Evolutionary conservation across 2,888 invertebrate genomes (phyloP).

Genomic region (Brachylomia viminalis): DNA sequence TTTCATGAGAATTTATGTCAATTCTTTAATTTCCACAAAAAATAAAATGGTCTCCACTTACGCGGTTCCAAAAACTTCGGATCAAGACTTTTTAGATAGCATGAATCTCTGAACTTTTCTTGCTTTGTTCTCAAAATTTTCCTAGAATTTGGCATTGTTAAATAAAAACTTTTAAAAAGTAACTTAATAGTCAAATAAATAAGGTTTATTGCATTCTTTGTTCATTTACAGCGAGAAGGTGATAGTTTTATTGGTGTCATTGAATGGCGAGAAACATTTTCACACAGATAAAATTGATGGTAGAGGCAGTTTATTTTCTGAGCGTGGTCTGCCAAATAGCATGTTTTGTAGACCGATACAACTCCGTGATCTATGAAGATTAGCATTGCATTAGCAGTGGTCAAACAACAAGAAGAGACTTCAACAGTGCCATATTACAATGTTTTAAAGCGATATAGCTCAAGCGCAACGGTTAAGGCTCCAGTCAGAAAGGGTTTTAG

Average conservation of each 20-base stretch:
- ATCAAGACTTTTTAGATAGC: not conserved
- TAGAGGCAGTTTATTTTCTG: not conserved
- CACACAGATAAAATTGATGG: constrained; percentile 2
- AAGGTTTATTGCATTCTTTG: constrained; percentile 54
- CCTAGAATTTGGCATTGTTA: constrained; percentile 13
- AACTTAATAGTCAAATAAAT: constrained; percentile 39
- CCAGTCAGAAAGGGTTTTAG: too few relatives aligned
- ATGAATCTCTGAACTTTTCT: constrained; percentile 4
- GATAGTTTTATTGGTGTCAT: constrained; percentile 33
- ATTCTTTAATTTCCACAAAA: not conserved
- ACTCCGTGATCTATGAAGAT: not conserved
- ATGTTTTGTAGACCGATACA: not conserved
- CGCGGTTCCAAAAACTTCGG: not conserved
- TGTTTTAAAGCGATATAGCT: too few relatives aligned
- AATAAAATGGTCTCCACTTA: not conserved
- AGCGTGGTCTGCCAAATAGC: not conserved
- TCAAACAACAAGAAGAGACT: not conserved
- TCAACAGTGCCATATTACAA: not conserved
- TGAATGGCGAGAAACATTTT: constrained; percentile 19
- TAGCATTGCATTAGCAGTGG: not conserved
- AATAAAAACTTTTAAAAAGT: constrained; percentile 33
- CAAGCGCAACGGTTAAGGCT: too few relatives aligned
- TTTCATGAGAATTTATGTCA: too few relatives aligned
- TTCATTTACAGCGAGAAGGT: constrained; percentile 36
- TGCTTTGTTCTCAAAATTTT: constrained; percentile 25